These are phyloP conservation scores for Leucophenga montana DNA, from an alignment of 2,888 invertebrate genomes.

Conservation along the genomic window DNA sequence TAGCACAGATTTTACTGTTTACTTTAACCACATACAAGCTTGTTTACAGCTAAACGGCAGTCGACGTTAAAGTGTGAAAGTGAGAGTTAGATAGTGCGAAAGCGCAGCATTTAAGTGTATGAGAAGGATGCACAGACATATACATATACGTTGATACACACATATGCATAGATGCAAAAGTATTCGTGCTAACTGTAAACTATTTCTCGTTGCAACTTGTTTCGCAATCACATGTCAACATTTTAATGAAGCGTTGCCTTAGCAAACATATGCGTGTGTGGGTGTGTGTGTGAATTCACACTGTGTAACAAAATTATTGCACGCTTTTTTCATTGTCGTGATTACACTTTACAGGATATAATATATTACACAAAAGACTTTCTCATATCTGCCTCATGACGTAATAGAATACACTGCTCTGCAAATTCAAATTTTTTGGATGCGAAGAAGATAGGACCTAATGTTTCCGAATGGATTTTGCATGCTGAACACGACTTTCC, in stretches of 20 bases:
- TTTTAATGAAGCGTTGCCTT: conserved; percentile 27
- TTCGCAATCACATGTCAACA: conserved; percentile 19
- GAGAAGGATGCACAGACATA: background rate
- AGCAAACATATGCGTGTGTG: conserved; percentile 4
- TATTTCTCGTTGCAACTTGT: background rate
- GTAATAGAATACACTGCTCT: no score
- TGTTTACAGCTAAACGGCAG: background rate
- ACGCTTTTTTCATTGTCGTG: no score
- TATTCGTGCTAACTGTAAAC: conserved; percentile 6
- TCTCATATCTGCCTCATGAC: no score
- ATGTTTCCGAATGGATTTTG: no score
- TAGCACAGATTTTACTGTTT: conserved; percentile 15
- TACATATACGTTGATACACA: no score
- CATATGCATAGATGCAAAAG: background rate
- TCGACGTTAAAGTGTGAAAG: background rate
- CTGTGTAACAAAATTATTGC: background rate
- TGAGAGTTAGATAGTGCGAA: background rate
- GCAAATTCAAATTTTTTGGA: no score
- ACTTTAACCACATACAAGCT: conserved; percentile 14
- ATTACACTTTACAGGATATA: no score
- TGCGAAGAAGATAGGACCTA: no score
- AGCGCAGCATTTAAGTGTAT: background rate
- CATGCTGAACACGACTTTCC: no score
- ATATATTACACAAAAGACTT: no score
- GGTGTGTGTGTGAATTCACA: background rate